phyloP scores from a whole-genome alignment of 2,888 invertebrate species.

The Smittia aterrima region DNA sequence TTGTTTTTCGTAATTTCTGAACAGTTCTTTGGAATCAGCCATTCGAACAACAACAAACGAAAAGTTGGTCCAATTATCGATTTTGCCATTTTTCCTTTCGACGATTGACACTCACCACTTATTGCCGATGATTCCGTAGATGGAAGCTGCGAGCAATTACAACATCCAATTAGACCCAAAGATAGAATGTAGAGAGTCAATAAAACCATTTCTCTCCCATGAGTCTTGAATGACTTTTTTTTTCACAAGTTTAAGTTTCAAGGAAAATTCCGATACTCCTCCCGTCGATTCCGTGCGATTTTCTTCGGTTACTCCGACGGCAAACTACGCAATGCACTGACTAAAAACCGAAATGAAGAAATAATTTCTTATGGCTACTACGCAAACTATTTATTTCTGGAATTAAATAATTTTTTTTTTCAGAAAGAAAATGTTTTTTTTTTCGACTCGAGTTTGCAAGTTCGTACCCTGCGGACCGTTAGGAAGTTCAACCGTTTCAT shows the following conservation, averaged over 20 bases:
- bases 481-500: no score
- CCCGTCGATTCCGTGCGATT: background rate
- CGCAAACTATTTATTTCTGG: no score
- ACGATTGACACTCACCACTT: background rate
- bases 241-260: background rate
- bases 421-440: background rate
- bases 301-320: background rate
- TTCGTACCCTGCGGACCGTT: no score
- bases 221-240: background rate
- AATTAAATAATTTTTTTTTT: background rate
- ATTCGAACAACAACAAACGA: background rate
- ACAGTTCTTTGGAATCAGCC: background rate
- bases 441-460: no score
- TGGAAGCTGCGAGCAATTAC: background rate
- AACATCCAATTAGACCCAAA: background rate
- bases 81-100: constrained; percentile 3
- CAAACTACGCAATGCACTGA: background rate
- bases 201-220: background rate
- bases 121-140: background rate
- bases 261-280: background rate
- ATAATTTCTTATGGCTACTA: background rate
- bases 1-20: no score
- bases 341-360: background rate
- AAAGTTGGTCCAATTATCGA: constrained; percentile 12
- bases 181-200: constrained; percentile 1